A percentile compares a stretch with the other conserved stretches of the same genome.
These are phyloP conservation scores for Remorina albescens DNA, from an alignment of 2,797 vertebrate species.

Conservation along the genomic window DNA sequence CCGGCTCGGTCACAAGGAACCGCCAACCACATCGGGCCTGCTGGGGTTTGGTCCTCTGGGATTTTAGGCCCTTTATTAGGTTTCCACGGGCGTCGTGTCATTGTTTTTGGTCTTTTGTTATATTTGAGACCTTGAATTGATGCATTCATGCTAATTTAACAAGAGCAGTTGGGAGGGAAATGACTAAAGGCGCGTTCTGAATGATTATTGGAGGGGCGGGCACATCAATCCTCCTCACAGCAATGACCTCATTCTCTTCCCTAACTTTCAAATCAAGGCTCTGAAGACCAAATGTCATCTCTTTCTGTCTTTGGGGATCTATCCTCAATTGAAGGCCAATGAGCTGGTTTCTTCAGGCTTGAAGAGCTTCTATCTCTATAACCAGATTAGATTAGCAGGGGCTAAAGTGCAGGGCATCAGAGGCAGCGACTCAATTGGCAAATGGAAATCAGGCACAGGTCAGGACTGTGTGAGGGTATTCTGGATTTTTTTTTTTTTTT, in stretches of 20 bases:
- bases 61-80: slow-evolving; percentile 49
- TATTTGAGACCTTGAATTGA: neutral
- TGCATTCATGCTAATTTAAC: slow-evolving; percentile 16
- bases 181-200: neutral
- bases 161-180: slow-evolving; percentile 3
- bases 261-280: slow-evolving; percentile 14
- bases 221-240: neutral
- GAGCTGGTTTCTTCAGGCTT: slow-evolving; percentile 49
- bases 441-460: slow-evolving; percentile 66
- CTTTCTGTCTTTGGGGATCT: slow-evolving; percentile 26
- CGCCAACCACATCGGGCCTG: neutral
- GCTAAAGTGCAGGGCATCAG: slow-evolving; percentile 60
- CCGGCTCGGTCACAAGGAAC: slow-evolving; percentile 7
- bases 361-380: slow-evolving; percentile 66
- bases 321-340: slow-evolving; percentile 54
- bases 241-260: neutral
- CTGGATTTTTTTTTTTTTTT: neutral
- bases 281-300: slow-evolving; percentile 29
- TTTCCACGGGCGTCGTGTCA: slow-evolving; percentile 16
- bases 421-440: slow-evolving; percentile 64
- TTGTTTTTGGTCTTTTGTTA: slow-evolving; percentile 31
- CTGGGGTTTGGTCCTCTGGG: slow-evolving; percentile 47
- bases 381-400: slow-evolving; percentile 69
- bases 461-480: slow-evolving; percentile 48
- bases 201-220: neutral